Evolutionary conservation across 2,888 invertebrate genomes (phyloP), one percentile per base, ranked within the genome.

Genomic region (Eurytoma adleriae): DNA sequence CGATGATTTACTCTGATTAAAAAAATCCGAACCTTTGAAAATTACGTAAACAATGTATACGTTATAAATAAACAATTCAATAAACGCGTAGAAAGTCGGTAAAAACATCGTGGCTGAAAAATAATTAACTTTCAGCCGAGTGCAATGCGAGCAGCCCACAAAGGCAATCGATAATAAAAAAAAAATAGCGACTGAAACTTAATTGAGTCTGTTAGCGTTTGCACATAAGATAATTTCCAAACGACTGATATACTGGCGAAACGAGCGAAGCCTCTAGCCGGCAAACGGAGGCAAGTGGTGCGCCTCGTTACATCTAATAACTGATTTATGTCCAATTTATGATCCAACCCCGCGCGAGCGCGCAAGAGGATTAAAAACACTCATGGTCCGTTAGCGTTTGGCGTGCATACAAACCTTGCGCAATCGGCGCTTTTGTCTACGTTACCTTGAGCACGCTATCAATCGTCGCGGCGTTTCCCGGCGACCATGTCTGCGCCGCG

Each of bases 391-490:
- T 20, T 7, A 5, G 13, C 50, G 50, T 14, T 5, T 14, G 24
- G n/a, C 10, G 4, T 27, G 48, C 14, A n/a, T 10, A n/a, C 10
- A 14, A 12, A 48, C 48, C 12, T 70, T 69, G 27, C 48, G 18
- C 18, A 62, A 61, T 50, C 27, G 7, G 24, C 3, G 48, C 30
- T 62, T 30, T 62, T 64, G 24, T 67, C 24, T 48, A 52, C 27
- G 78, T 73, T 82, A 90, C 90, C 84, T 89, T 85, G 18, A 89
- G 84, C 27, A 89, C 83, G 71, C 82, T 86, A 68, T 86, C 85
- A n/a, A 89, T 88, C 3, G 83, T 79, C 20, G 85, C 82, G 10
- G 84, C 84, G 69, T 88, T 88, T 59, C 86, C 83, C 16, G 89
- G 89, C 16, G 84, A 87, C 70, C 87, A 84, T 0, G 80, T 67